Evolutionary conservation across 2,113 vertebrate species (phyloP).

Genomic region (Dipodomys spectabilis): DNA sequence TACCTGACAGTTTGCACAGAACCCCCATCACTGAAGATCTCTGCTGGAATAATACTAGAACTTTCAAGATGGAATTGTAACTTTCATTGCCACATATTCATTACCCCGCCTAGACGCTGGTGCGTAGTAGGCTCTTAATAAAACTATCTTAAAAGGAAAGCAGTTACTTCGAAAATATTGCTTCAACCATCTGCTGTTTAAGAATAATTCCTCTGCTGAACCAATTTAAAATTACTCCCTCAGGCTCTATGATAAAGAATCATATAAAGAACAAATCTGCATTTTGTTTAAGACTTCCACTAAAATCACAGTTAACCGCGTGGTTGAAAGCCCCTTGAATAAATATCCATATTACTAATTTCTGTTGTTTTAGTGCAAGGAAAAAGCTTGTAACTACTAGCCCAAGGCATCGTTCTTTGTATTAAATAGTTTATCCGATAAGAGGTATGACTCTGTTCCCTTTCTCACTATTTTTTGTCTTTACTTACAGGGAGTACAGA

Average conservation of each 20-base stretch:
- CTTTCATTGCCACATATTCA: constrained; percentile 9
- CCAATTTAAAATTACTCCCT: constrained; percentile 65
- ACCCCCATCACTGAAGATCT: background rate
- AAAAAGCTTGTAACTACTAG: constrained; percentile 40
- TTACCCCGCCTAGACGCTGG: background rate
- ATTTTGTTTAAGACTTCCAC: constrained; percentile 72
- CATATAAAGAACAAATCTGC: constrained; percentile 71
- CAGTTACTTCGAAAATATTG: constrained; percentile 59
- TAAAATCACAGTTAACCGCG: constrained; percentile 69
- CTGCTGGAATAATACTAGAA: background rate
- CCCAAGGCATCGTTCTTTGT: constrained; percentile 45
- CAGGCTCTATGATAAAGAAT: constrained; percentile 67
- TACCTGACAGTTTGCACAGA: background rate
- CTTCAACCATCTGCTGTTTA: constrained; percentile 66
- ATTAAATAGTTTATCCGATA: constrained; percentile 64
- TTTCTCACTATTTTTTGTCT: background rate
- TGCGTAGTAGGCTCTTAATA: constrained; percentile 54
- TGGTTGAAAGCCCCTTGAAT: constrained; percentile 70
- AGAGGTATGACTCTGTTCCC: background rate
- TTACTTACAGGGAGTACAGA: background rate
- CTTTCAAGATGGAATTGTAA: background rate
- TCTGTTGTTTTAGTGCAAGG: constrained; percentile 51
- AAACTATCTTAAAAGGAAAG: constrained; percentile 55
- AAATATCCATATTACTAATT: constrained; percentile 65
- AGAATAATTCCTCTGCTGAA: constrained; percentile 71